Evolutionary conservation across 2,113 vertebrate species (phyloP), one percentile per base, ranked within the genome.

Genomic region (Gavialis gangeticus): DNA sequence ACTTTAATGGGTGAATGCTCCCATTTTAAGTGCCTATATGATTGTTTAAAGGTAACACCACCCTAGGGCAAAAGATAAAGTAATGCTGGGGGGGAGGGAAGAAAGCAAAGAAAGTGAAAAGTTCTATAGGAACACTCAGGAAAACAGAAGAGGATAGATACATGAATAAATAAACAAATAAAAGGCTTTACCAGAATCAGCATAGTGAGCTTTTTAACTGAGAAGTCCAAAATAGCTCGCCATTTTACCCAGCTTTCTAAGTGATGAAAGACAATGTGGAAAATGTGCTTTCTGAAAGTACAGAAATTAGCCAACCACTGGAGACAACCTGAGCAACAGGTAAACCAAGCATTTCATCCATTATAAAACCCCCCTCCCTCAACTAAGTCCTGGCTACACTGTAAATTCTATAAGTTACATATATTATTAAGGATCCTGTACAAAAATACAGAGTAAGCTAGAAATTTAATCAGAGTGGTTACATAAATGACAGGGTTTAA

Each of bases 381-480:
- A 46, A 46, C 46, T 0, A 1, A 89, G 69, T 84, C 91, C 66
- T 89, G 85, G 88, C 73, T 90, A 25, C 56, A 15, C 67, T 94
- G 88, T 37, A 87, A 88, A 84, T 87, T 27, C 21, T 90, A 90
- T 94, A 92, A 85, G 87, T 87, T 93, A 93, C 3, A 66, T 79
- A 67, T 75, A 91, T 82, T 90, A 84, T 81, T 90, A 6, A 3
- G 63, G 77, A 87, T 90, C 10, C 79, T 88, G 77, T 34, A 95
- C 91, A 89, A 92, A 96, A 92, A 82, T 93, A 92, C 30, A 90
- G 94, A 93, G 46, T 25, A 30, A 79, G 16, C 30, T 79, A 75
- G 81, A 95, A 92, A 95, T 54, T 58, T 75, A 95, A 91, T 58
- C 84, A 88, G 82, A 93, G 75, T 0, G 56, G 22, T 19, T 88